Base-by-base conservation (phyloP, 1,140 invertebrate species). In the Leptinotarsa lineolata region DNA sequence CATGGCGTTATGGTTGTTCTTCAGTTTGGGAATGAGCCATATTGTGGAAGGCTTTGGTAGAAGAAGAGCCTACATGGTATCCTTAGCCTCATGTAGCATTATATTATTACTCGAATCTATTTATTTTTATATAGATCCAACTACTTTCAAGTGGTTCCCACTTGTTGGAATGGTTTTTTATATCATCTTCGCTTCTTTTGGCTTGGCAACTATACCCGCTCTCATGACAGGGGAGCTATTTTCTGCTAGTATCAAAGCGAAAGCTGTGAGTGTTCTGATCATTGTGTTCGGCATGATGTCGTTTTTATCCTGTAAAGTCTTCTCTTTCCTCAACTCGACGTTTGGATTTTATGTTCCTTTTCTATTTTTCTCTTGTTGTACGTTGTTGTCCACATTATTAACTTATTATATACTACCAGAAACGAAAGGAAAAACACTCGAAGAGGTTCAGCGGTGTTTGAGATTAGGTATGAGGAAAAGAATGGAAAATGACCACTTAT, bases 1-100 rank as follows among this genome's bases (percentile, higher is more conserved):
- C 12, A 82, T 81, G 1, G 81, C 82, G 2, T 80, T 91, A 21
- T 89, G 91, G 76, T 84, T 92, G 3, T 95, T 94, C 2, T 91
- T 96, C 13, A 89, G 90, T 0, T 84, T 88, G 48, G 90, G 93
- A 39, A 54, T 66, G 18, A 24, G 63, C 18, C 0, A 54, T 18
- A 80, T 92, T 59, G 91, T 93, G 67, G 75, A 76, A 2, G 21
- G 8, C 60, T 65, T 74, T 2, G 79, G 79, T 12, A 73, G 79
- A 21, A 75, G 73, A 66, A 76, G 74, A 20, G 63, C 77, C 12
- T 70, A 77, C 30, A 67, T 79, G 12, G 45, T 73, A 24, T 81
- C 79, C n/a, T 74, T 66, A 24, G 20, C 74, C 5, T 45, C 65
- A 12, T 76, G 71, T 54, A 68, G 68, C 16, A 15, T 79, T 11